phyloP scores from a whole-genome alignment of 2,888 invertebrate genomes.

The Allophyes oxyacanthae region DNA sequence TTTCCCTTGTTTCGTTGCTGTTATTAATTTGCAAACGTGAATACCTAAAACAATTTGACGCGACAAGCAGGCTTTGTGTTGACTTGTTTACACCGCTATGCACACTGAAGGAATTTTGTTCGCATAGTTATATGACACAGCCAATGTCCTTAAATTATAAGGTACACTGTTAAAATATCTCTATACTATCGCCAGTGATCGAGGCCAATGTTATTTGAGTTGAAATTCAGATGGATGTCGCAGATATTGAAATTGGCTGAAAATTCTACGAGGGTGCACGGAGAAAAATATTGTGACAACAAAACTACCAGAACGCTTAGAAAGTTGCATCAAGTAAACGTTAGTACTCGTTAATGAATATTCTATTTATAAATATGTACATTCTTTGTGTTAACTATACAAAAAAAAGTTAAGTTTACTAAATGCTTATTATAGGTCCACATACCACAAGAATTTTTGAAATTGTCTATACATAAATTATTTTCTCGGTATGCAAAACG shows the following conservation, averaged over 20 bases:
- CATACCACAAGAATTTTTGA: no score
- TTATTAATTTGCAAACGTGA: constrained; percentile 52
- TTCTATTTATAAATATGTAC: no score
- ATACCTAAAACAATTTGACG: constrained; percentile 61
- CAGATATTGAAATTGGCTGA: constrained; percentile 5
- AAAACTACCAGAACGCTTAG: no score
- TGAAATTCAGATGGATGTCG: neutral
- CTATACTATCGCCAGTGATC: constrained; percentile 18
- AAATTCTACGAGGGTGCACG: no score
- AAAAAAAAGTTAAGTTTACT: no score
- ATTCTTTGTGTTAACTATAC: no score
- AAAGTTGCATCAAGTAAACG: no score
- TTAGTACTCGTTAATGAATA: no score
- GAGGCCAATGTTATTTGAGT: constrained; percentile 9
- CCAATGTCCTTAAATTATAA: constrained; percentile 40
- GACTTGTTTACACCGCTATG: constrained; percentile 65
- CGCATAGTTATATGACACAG: constrained; percentile 43
- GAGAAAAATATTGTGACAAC: no score
- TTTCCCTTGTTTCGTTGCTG: constrained; percentile 14
- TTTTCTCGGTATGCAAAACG: no score
- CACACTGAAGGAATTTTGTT: constrained; percentile 59
- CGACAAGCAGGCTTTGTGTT: constrained; percentile 62
- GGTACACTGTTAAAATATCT: constrained; percentile 23
- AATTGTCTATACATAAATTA: no score
- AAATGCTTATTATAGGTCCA: no score